A percentile compares a stretch with the other conserved stretches of the same genome.
phyloP scores from a whole-genome alignment of 1,140 invertebrate species.

The Conopomorpha cramerella region DNA sequence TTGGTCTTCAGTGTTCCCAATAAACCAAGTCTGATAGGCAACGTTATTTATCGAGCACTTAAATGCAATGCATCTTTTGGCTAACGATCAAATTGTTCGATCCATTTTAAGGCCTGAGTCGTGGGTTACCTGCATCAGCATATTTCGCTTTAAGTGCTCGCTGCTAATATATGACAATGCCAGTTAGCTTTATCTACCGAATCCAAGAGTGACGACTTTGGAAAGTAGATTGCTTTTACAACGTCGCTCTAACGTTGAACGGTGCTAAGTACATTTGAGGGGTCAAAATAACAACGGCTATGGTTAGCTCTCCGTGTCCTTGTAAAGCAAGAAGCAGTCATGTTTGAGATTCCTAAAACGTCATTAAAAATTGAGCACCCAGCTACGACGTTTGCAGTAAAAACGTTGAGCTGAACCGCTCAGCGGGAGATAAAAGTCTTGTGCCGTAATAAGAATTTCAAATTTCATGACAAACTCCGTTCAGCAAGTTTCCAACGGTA shows the following conservation, averaged over 20 bases:
- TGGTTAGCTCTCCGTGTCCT: background rate
- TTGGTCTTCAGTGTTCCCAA: background rate
- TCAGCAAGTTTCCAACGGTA: slow-evolving; percentile 8
- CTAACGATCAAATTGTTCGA: too few relatives aligned
- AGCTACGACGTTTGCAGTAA: background rate
- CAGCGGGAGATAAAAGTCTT: slow-evolving; percentile 9
- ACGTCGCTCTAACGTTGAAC: too few relatives aligned
- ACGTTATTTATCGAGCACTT: background rate
- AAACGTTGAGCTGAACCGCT: background rate
- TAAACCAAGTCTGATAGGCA: background rate
- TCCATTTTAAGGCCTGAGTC: too few relatives aligned
- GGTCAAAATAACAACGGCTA: too few relatives aligned
- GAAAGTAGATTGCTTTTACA: too few relatives aligned
- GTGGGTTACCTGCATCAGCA: too few relatives aligned
- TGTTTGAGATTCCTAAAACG: background rate
- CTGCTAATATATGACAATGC: too few relatives aligned
- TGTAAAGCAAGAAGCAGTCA: background rate
- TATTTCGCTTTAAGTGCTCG: too few relatives aligned
- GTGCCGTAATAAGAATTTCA: background rate
- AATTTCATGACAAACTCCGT: slow-evolving; percentile 13
- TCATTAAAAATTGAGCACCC: background rate
- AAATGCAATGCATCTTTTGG: too few relatives aligned
- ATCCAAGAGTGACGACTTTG: too few relatives aligned
- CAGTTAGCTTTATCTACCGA: too few relatives aligned
- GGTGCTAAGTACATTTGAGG: too few relatives aligned